Evolutionary conservation across 2,797 vertebrate species (phyloP).

Genomic region (Momotus momota): DNA sequence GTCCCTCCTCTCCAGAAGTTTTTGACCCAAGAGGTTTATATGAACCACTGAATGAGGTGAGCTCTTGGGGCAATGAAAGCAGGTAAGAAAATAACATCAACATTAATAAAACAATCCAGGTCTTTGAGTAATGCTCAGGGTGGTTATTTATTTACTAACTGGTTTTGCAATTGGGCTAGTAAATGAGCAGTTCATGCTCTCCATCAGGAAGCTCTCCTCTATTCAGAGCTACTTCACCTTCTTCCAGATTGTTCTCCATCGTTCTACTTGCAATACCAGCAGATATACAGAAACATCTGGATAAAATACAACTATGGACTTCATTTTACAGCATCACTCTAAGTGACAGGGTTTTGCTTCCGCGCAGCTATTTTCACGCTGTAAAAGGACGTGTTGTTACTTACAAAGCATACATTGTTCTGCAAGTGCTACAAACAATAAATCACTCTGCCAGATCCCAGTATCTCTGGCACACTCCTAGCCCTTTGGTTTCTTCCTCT

Average conservation of each 20-base stretch:
- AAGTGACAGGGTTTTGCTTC: not conserved
- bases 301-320: not conserved
- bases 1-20: not conserved
- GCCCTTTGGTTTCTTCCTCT: not conserved
- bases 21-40: not conserved
- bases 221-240: not conserved
- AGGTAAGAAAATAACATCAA: not conserved
- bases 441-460: conserved; percentile 24
- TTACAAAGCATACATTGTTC: conserved; percentile 16
- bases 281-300: not conserved
- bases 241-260: not conserved
- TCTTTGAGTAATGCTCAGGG: not conserved
- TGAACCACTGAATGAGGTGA: not conserved
- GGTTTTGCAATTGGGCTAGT: not conserved
- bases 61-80: not conserved
- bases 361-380: conserved; percentile 10
- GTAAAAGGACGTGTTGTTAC: conserved; percentile 24
- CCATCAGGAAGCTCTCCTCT: not conserved
- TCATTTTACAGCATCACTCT: not conserved
- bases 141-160: not conserved
- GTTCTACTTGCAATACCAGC: not conserved
- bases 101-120: not conserved
- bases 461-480: not conserved
- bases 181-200: not conserved
- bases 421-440: conserved; percentile 21